Conservation (phyloP, 2,888 invertebrate genomes). For the Orthonevra nobilis region DNA sequence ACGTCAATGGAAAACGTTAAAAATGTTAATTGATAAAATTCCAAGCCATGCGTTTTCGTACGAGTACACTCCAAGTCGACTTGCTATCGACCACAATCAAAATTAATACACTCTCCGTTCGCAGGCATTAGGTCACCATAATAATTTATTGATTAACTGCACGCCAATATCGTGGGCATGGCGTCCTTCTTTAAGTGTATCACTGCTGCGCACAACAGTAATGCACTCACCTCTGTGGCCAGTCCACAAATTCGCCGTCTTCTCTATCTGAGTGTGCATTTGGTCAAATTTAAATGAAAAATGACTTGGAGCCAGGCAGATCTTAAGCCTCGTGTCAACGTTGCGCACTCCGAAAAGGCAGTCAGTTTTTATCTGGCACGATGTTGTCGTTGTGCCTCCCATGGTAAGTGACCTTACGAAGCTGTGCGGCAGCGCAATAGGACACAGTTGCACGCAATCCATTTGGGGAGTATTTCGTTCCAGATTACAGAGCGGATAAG, state of each 20-base stretch:
- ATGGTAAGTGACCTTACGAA: constrained; percentile 36
- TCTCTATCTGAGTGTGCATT: constrained; percentile 13
- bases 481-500: constrained; percentile 54
- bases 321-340: constrained; percentile 11
- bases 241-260: not conserved
- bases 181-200: constrained; percentile 11
- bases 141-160: constrained; percentile 54
- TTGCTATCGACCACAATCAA: constrained; percentile 48
- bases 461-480: constrained; percentile 34
- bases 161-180: constrained; percentile 30
- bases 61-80: too few relatives aligned
- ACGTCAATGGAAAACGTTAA: too few relatives aligned
- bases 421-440: constrained; percentile 9
- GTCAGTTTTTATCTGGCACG: constrained; percentile 23
- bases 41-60: too few relatives aligned
- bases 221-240: constrained; percentile 6
- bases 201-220: constrained; percentile 13
- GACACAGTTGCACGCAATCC: constrained; percentile 29
- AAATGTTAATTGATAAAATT: too few relatives aligned
- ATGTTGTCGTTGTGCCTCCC: not conserved
- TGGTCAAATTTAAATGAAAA: constrained; percentile 42
- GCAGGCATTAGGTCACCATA: constrained; percentile 55
- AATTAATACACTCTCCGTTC: constrained; percentile 41
- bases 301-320: constrained; percentile 15
- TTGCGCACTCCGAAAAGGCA: not conserved